Conservation (phyloP, 1,140 invertebrate genomes). For the Musca domestica region DNA sequence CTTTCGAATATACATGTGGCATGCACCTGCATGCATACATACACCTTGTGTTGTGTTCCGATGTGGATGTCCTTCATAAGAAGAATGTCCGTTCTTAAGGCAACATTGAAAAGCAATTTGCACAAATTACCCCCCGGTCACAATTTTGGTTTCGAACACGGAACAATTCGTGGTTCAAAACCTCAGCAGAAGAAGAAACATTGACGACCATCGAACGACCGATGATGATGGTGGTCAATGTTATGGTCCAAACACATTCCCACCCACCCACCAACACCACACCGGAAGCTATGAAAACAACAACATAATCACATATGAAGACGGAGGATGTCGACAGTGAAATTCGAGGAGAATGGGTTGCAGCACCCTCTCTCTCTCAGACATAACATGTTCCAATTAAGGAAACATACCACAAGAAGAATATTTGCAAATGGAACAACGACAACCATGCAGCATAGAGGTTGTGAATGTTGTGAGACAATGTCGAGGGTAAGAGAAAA, state of each 20-base stretch:
- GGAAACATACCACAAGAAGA: conserved; percentile 17
- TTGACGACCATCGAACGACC: neutral
- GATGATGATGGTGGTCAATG: too few species aligned
- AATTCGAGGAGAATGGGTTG: neutral
- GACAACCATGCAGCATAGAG: too few species aligned
- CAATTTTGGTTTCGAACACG: too few species aligned
- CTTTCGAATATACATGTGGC: too few species aligned
- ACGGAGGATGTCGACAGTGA: neutral
- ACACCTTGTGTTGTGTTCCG: neutral
- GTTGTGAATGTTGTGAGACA: too few species aligned
- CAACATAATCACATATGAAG: neutral
- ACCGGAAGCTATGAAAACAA: neutral
- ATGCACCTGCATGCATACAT: neutral
- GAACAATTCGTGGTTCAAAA: too few species aligned
- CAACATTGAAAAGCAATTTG: conserved; percentile 19
- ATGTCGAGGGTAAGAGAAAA: too few species aligned
- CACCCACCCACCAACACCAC: neutral
- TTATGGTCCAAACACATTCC: neutral
- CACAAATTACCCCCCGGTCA: neutral
- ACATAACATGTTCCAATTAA: conserved; percentile 16
- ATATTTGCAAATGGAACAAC: too few species aligned
- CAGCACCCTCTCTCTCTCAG: neutral
- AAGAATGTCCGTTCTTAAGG: neutral
- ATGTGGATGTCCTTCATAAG: too few species aligned
- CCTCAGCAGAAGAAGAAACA: too few species aligned